Base-by-base conservation (phyloP, 2,888 invertebrate species). In the Onthophagus sagittarius region DNA sequence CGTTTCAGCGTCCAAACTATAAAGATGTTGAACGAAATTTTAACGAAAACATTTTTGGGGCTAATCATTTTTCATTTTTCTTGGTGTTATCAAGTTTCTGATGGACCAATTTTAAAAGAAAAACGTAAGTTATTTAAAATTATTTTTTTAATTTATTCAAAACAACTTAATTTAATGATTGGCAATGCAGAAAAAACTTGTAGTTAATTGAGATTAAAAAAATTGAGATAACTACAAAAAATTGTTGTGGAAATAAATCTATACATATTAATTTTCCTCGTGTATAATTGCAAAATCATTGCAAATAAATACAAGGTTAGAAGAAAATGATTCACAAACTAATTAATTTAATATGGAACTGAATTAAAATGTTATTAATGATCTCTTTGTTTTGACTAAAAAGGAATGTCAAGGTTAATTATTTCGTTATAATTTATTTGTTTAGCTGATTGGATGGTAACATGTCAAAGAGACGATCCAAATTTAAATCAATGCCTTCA, bases 381-480 rank as follows among this genome's bases (percentile, higher is more conserved):
- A 53, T 53, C 9, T 7, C 39, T 53, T 53, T 53, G 39, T 53
- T 53, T 53, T 53, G 7, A 53, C 6, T 53, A 53, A 53, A 9
- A 2, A 53, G 39, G 39, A 7, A 53, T 53, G 5, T 53, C 39
- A 53, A 53, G 39, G 39, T 53, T 53, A 9, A 53, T 53, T 1
- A 53, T 53, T 53, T 23, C 3, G 23, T 23, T 53, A 7, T 53
- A 53, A 53, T 69, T 73, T 9, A 31, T 76, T 74, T 75, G 86
- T 86, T 71, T 79, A 90, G 90, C 89, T 32, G 78, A 83, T 2
- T 89, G 89, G 88, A 78, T 90, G 72, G 84, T 84, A 77, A 84
- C 85, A 7, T 90, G 90, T 78, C 84, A 84, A 64, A 85, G 87
- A 71, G 82, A 82, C 65, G 88, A 88, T 81, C 88, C 89, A 15